A percentile compares a stretch with the other conserved stretches of the same genome.
These are phyloP conservation scores for Drosophila barbarae DNA, from an alignment of 2,888 invertebrate species.

Conservation along the genomic window DNA sequence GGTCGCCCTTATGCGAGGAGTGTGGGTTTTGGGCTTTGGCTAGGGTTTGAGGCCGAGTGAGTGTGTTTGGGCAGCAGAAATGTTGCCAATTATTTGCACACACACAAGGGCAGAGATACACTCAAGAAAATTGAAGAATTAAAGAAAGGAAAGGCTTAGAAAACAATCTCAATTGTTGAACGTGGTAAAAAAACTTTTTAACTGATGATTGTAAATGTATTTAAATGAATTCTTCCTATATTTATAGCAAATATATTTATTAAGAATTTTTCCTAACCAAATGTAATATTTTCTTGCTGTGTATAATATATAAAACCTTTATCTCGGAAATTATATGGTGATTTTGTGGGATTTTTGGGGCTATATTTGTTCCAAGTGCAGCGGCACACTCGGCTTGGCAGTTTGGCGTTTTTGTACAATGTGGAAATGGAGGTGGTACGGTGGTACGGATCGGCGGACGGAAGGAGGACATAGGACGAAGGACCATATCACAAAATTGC, in stretches of 20 bases:
- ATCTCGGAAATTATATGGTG: conserved; percentile 1
- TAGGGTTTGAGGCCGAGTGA: conserved; percentile 2
- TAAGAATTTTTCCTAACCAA: neutral
- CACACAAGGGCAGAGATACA: conserved; percentile 30
- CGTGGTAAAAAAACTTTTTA: neutral
- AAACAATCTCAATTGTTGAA: neutral
- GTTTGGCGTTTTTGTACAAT: conserved; percentile 54
- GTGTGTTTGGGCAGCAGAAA: conserved; percentile 61
- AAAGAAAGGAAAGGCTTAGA: neutral
- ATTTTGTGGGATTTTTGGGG: conserved; percentile 3
- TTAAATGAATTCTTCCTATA: no score
- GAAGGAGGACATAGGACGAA: conserved; percentile 2
- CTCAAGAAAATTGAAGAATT: no score
- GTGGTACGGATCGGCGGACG: conserved; percentile 27
- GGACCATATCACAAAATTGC: conserved; percentile 63
- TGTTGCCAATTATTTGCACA: conserved; percentile 74
- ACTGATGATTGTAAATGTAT: neutral
- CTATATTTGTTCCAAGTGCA: conserved; percentile 7
- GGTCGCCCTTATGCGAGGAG: conserved; percentile 14
- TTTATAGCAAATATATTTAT: neutral
- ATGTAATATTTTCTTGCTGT: neutral
- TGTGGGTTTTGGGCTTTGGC: conserved; percentile 5
- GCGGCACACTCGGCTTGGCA: conserved; percentile 26
- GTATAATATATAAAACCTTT: conserved; percentile 1
- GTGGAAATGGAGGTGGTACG: conserved; percentile 40